Evolutionary conservation across 1,140 invertebrate species (phyloP).

Genomic region (Penaeus chinensis): DNA sequence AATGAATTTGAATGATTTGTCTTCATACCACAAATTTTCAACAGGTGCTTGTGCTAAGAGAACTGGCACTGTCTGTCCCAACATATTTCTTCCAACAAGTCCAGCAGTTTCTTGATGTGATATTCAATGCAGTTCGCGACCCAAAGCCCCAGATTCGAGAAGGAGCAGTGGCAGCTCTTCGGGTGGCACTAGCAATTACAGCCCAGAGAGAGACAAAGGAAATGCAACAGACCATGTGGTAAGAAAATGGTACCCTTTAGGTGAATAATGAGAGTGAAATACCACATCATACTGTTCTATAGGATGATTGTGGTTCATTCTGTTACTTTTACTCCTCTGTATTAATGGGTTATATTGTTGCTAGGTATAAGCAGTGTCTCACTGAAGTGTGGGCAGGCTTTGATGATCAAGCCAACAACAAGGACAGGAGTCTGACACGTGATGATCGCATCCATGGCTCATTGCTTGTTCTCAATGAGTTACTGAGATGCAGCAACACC

Average conservation of each 20-base stretch:
- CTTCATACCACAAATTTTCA: not conserved
- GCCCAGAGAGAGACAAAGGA: conserved; percentile 91
- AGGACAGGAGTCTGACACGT: conserved; percentile 76
- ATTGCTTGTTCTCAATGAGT: conserved; percentile 92
- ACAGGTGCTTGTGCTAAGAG: conserved; percentile 86
- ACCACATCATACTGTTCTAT: too few species aligned
- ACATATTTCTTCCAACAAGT: conserved; percentile 99
- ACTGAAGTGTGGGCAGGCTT: conserved; percentile 88
- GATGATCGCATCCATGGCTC: conserved; percentile 95
- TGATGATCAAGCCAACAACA: conserved; percentile 75
- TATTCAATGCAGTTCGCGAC: conserved; percentile 92
- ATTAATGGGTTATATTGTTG: conserved; percentile 4
- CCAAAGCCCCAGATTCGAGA: conserved; percentile 92
- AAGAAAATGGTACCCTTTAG: conserved; percentile 65
- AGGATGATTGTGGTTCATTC: too few species aligned
- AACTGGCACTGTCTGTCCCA: conserved; percentile 94
- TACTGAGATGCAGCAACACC: conserved; percentile 91
- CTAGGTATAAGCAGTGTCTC: conserved; percentile 84
- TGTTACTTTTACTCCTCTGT: too few species aligned
- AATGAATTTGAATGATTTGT: not conserved
- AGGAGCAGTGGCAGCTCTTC: conserved; percentile 89
- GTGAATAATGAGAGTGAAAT: too few species aligned
- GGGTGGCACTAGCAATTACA: conserved; percentile 93
- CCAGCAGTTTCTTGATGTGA: conserved; percentile 94
- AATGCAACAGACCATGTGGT: conserved; percentile 89